Evolutionary conservation across 2,888 invertebrate genomes (phyloP), one percentile per base, ranked within the genome.

Genomic region (Heliconius ethilla): DNA sequence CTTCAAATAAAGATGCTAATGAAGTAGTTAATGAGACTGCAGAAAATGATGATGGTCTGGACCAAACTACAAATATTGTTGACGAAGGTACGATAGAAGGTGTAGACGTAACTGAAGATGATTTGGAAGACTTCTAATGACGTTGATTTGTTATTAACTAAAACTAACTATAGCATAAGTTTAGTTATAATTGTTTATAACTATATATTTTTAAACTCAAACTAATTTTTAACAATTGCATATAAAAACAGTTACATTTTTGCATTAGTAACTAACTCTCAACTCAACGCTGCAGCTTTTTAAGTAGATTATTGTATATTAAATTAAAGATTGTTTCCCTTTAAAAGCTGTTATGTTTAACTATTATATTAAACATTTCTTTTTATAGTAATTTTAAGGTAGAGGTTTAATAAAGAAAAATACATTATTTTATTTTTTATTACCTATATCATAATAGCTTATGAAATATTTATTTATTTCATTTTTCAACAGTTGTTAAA

Each of bases 91-190:
- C 13, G 11, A 29, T 29, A 75, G 81, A 18, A 82, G 78, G 18
- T 18, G 76, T 86, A 65, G 78, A 81, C 15, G 81, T 86, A 13
- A 78, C 80, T 75, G 90, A 89, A 5, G 88, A 89, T 10, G 91
- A 91, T 83, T 87, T 91, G 59, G 90, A 89, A 83, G 91, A 92
- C 82, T 92, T 87, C 82, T 89, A 81, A 85, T 25, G 25, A 25
- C 18, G 63, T 63, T 33, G 29, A 51, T n/a, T 55, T 59, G n/a
- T 10, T 59, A 51, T 59, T 59, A 59, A 59, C 59, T 59, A n/a
- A 59, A n/a, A 22, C n/a, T n/a, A 59, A 51, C 13, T 51, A 18
- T 51, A 11, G n/a, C 51, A 18, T 51, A 51, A 22, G 51, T 18
- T 51, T 7, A 51, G 7, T 51, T 51, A 22, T 51, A 51, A 22